Evolutionary conservation across 2,797 vertebrate species (phyloP).

Genomic region (Catharus ustulatus): DNA sequence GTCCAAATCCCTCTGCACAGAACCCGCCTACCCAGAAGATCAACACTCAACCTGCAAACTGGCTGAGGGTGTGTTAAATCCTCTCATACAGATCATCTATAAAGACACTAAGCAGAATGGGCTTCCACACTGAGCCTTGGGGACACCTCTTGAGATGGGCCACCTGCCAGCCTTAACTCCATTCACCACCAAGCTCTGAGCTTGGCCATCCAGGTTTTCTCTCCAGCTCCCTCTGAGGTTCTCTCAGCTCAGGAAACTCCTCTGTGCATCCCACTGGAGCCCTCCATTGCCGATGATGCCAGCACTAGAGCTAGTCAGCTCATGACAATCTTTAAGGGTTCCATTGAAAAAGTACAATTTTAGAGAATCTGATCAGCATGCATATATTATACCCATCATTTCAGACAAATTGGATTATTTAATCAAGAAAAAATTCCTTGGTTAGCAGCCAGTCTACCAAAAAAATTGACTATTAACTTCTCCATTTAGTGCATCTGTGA

Average conservation of each 20-base stretch:
- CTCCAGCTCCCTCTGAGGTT: neutral
- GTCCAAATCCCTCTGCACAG: neutral
- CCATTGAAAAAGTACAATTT: neutral
- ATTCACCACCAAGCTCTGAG: neutral
- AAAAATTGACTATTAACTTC: neutral
- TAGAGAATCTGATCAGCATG: neutral
- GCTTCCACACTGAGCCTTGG: neutral
- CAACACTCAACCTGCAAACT: neutral
- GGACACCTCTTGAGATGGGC: neutral
- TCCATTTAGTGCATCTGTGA: neutral
- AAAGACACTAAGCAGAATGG: neutral
- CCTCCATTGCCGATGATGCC: rapidly evolving
- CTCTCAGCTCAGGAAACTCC: rapidly evolving
- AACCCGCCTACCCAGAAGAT: neutral
- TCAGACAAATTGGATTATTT: neutral
- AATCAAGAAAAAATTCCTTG: neutral
- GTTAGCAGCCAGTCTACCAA: neutral
- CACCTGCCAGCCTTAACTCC: neutral
- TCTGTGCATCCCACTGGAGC: rapidly evolving
- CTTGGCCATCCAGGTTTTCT: neutral
- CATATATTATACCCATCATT: neutral
- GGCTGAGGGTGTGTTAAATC: neutral
- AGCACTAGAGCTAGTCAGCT: neutral
- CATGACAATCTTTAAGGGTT: neutral
- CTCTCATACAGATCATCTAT: neutral